Evolutionary conservation across 2,797 vertebrate genomes (phyloP), one percentile per base, ranked within the genome.

Genomic region (Eutrigla gurnardus): DNA sequence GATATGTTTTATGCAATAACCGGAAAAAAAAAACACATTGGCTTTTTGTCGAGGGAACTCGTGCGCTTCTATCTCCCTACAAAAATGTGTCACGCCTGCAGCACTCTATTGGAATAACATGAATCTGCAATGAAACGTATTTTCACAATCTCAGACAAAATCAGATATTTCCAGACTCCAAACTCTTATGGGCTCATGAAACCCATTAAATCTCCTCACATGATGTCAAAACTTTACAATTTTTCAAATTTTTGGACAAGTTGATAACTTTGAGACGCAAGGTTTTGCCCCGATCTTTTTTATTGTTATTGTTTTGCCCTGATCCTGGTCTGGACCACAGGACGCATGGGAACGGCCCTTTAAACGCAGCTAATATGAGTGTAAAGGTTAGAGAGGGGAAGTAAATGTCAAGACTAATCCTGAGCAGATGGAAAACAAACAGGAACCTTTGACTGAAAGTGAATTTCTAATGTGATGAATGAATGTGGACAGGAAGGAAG

Each of bases 391-490:
- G 55, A 25, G 2, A 58, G 60, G 65, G 67, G 65, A 64, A 18
- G 70, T 39, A 83, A 88, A 88, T 86, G 85, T 88, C 87, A 87
- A 2, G 43, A 14, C 76, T 82, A 69, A 83, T 85, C 75, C 76
- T 70, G 65, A 78, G 83, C 25, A 2, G 33, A 62, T 35, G 43
- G 42, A 69, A 25, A 83, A 73, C 58, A 70, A 84, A 83, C 69
- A 76, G 70, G 68, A 83, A 63, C 67, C 73, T 67, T 32, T 33
- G 71, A 83, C 49, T 85, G 62, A 78, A 72, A 82, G 88, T 39
- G 84, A 86, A 80, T 86, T 18, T 59, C 5, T 87, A 78, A 86
- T 72, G 77, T 85, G 90, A 86, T 65, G 55, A 47, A 88, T 88
- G 67, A 59, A 55, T 53, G 83, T 40, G 60, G 87, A 89, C 82